Percentiles rank a stretch among this genome's conserved stretches.
Evolutionary conservation across 2,797 vertebrate species (phyloP).

Genomic region (Tenualosa thibaudeaui): DNA sequence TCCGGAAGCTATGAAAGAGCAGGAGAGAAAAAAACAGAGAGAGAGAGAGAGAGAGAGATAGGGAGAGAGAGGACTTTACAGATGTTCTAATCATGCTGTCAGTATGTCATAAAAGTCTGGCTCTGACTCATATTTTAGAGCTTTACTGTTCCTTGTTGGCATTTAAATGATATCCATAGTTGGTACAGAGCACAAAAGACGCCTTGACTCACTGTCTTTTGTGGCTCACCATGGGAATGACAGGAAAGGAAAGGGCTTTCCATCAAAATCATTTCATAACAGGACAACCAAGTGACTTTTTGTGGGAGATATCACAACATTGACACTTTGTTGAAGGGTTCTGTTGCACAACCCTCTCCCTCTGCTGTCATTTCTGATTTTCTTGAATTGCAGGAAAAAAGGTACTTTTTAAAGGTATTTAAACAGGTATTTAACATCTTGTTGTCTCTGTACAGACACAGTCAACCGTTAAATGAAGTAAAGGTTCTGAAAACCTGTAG

Average conservation of each 20-base stretch:
- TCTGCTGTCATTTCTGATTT: neutral
- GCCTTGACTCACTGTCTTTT: neutral
- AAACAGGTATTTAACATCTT: neutral
- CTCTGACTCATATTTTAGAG: constrained; percentile 40
- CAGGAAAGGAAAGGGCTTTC: constrained; percentile 16
- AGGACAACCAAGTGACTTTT: neutral
- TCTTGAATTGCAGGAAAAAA: neutral
- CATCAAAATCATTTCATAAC: constrained; percentile 13
- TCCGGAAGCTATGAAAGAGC: constrained; percentile 12
- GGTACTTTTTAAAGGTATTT: neutral
- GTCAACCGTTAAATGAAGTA: neutral
- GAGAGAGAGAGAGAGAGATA: neutral
- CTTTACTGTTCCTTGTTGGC: constrained; percentile 43
- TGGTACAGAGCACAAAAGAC: constrained; percentile 32
- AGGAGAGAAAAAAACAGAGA: neutral
- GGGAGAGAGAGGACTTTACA: constrained; percentile 15
- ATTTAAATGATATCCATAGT: constrained; percentile 50
- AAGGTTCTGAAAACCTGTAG: neutral
- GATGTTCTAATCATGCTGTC: constrained; percentile 40
- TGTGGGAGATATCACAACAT: constrained; percentile 3
- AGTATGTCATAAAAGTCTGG: constrained; percentile 36
- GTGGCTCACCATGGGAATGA: constrained; percentile 26
- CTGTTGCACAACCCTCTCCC: neutral
- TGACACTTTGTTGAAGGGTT: neutral
- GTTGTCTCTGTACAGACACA: neutral